Evolutionary conservation across 2,113 vertebrate genomes (phyloP).

Genomic region (Chinchilla lanigera): DNA sequence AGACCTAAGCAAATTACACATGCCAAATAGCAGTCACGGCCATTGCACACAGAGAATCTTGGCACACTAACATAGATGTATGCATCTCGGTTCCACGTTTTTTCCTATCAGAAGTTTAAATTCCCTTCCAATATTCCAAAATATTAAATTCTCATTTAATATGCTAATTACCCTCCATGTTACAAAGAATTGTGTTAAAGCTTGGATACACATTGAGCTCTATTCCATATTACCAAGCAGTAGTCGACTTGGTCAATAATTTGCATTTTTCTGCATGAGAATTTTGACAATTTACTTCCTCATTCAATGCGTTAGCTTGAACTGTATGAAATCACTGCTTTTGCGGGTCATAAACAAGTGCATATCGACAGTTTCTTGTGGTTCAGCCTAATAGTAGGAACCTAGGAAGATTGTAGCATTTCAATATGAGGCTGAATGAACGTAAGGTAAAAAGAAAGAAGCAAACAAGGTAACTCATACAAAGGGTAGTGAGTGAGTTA

Average conservation of each 20-base stretch:
- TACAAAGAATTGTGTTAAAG: constrained; percentile 51
- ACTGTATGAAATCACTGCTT: neutral
- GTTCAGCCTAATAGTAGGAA: neutral
- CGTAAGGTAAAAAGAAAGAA: constrained; percentile 19
- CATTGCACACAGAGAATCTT: constrained; percentile 11
- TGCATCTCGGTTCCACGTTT: neutral
- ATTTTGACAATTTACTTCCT: constrained; percentile 65
- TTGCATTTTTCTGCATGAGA: constrained; percentile 58
- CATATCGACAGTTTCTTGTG: neutral
- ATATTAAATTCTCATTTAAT: constrained; percentile 71
- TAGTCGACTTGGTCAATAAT: constrained; percentile 66
- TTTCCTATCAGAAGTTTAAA: constrained; percentile 40
- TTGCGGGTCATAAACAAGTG: neutral
- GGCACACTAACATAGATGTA: neutral
- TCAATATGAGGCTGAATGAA: constrained; percentile 44
- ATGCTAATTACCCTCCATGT: constrained; percentile 60
- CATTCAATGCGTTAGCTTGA: constrained; percentile 30
- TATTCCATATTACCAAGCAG: constrained; percentile 47
- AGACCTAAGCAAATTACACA: neutral
- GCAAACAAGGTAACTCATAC: constrained; percentile 44
- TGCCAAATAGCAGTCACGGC: neutral
- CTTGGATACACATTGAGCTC: constrained; percentile 38
- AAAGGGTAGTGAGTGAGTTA: constrained; percentile 49
- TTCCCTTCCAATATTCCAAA: constrained; percentile 64
- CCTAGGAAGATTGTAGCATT: neutral